phyloP scores from a whole-genome alignment of 2,113 vertebrate species.

The Phalacrocorax carbo region DNA sequence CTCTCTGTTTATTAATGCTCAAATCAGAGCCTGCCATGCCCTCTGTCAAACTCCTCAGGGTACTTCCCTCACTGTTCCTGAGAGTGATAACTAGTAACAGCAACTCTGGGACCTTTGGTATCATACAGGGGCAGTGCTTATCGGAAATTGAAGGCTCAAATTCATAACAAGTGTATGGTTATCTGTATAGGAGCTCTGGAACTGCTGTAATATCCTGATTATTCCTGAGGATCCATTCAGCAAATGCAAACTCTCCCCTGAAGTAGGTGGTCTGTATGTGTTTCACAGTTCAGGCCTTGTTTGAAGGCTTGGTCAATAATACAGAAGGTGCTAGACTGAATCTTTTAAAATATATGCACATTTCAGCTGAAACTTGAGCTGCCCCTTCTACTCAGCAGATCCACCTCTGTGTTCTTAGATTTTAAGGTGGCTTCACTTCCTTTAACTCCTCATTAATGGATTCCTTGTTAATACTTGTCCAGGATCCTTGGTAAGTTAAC shows the following conservation, averaged over 20 bases:
- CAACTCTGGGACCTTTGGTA: neutral
- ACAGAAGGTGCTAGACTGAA: neutral
- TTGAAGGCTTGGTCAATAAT: neutral
- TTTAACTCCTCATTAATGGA: neutral
- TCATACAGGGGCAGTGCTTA: neutral
- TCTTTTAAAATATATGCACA: neutral
- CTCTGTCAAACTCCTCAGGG: neutral
- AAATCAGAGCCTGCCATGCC: neutral
- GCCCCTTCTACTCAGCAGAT: neutral
- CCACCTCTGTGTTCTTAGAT: neutral
- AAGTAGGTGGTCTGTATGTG: neutral
- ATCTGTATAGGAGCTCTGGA: neutral
- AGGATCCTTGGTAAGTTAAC: neutral
- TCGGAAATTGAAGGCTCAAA: neutral
- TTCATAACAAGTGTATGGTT: neutral
- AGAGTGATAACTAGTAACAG: neutral
- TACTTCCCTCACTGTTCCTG: neutral
- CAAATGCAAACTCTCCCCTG: neutral
- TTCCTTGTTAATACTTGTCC: neutral
- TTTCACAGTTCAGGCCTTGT: neutral
- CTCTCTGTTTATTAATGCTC: neutral
- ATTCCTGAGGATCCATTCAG: neutral
- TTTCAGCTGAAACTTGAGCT: neutral
- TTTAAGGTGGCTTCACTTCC: neutral
- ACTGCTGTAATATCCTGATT: neutral